Conservation (phyloP, 2,888 invertebrate species). For the Eucera pruinosa region DNA sequence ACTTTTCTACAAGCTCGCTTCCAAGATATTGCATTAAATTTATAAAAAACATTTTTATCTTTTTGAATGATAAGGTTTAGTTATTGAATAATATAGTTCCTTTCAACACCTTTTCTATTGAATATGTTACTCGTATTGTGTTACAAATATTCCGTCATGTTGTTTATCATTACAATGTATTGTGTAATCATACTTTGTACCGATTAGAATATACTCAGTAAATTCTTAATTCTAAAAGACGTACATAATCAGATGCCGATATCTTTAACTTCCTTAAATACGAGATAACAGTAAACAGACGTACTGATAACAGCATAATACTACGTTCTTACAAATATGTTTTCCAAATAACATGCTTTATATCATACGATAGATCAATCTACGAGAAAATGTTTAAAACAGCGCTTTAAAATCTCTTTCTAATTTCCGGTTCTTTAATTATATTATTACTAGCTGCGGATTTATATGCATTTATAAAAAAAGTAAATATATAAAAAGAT, state of each 20-base stretch:
- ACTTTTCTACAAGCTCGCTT: rapidly evolving
- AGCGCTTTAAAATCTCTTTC: background rate
- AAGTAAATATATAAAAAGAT: no score
- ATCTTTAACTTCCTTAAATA: conserved; percentile 23
- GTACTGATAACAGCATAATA: conserved; percentile 15
- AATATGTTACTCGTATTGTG: background rate
- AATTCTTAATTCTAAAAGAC: conserved; percentile 14
- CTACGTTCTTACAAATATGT: background rate
- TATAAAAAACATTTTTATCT: no score
- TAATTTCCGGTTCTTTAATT: no score
- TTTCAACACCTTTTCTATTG: background rate
- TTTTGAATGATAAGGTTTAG: no score
- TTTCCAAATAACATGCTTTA: conserved; percentile 20
- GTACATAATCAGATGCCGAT: conserved; percentile 6
- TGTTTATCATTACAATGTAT: background rate
- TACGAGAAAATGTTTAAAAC: background rate
- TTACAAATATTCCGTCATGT: background rate
- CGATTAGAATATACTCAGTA: no score
- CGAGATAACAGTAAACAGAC: conserved; percentile 7
- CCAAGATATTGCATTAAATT: background rate
- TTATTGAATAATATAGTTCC: background rate
- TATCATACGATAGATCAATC: conserved; percentile 1
- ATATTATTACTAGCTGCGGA: no score
- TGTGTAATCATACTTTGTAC: background rate
- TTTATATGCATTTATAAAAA: no score